A percentile compares a stretch with the other conserved stretches of the same genome.
These are phyloP conservation scores for Volucella inanis DNA, from an alignment of 2,888 invertebrate species.

Conservation along the genomic window DNA sequence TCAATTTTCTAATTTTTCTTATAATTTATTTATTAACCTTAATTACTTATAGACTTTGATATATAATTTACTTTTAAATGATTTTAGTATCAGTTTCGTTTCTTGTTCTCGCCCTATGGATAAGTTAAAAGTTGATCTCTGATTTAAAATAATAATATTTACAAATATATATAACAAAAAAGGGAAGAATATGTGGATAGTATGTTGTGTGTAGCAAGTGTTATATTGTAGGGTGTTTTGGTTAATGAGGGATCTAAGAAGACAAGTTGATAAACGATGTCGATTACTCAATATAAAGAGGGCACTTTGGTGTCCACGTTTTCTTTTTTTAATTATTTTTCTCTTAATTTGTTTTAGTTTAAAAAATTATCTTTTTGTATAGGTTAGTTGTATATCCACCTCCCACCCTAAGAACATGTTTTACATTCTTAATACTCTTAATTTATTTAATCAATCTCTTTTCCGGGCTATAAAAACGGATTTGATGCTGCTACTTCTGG, in stretches of 20 bases:
- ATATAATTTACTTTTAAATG: too few species aligned
- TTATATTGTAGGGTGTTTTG: slow-evolving; percentile 5
- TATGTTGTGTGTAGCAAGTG: slow-evolving; percentile 10
- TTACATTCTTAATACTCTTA: too few species aligned
- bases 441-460: too few species aligned
- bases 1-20: too few species aligned
- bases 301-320: slow-evolving; percentile 75
- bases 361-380: slow-evolving; percentile 69
- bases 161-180: slow-evolving; percentile 47
- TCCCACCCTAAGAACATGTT: too few species aligned
- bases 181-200: slow-evolving; percentile 42
- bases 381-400: too few species aligned
- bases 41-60: too few species aligned
- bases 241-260: slow-evolving; percentile 54
- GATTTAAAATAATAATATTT: slow-evolving; percentile 44
- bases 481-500: too few species aligned
- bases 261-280: slow-evolving; percentile 61
- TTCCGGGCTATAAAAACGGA: too few species aligned
- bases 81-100: too few species aligned
- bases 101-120: slow-evolving; percentile 38
- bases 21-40: too few species aligned
- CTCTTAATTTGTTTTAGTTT: slow-evolving; percentile 49
- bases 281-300: slow-evolving; percentile 73
- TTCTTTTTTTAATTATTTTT: slow-evolving; percentile 28
- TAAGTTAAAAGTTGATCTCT: slow-evolving; percentile 55